Percentiles rank a stretch among this genome's conserved stretches.
These are phyloP conservation scores for Pangasius djambal DNA, from an alignment of 2,797 vertebrate species.

Conservation along the genomic window DNA sequence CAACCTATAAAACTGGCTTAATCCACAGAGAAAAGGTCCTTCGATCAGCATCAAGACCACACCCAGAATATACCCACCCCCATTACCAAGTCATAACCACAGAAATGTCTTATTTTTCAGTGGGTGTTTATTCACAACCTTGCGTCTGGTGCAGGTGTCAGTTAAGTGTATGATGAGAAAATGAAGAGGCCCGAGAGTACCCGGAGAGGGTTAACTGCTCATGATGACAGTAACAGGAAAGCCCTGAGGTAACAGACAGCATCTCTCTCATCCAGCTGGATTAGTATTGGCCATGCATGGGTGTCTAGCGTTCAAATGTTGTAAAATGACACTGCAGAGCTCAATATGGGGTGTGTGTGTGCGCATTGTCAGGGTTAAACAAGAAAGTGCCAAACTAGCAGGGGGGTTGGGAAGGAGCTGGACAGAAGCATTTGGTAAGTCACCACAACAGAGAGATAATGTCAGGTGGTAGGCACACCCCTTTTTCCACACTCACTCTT, in stretches of 20 bases:
- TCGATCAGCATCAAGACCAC: neutral
- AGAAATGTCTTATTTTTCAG: neutral
- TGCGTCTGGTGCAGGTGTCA: neutral
- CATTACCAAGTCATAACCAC: slow-evolving; percentile 20
- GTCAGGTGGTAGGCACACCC: neutral
- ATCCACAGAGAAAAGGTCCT: neutral
- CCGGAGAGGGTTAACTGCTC: slow-evolving; percentile 23
- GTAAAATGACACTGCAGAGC: slow-evolving; percentile 42
- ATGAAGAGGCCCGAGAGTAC: neutral
- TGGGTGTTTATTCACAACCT: neutral
- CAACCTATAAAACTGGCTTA: slow-evolving; percentile 1
- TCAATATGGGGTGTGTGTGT: slow-evolving; percentile 25
- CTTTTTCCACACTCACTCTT: neutral
- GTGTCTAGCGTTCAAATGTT: slow-evolving; percentile 19
- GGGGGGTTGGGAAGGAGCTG: slow-evolving; percentile 31
- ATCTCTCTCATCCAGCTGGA: slow-evolving; percentile 37
- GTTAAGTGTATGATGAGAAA: neutral
- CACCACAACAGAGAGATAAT: neutral
- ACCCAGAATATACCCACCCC: neutral
- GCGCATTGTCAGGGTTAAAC: slow-evolving; percentile 37
- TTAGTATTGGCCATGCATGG: slow-evolving; percentile 18
- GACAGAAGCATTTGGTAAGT: slow-evolving; percentile 8
- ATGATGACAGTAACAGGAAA: slow-evolving; percentile 45
- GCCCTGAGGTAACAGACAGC: neutral
- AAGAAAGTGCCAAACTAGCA: slow-evolving; percentile 38